Evolutionary conservation across 2,797 vertebrate species (phyloP).

Genomic region (Scyliorhinus canicula): DNA sequence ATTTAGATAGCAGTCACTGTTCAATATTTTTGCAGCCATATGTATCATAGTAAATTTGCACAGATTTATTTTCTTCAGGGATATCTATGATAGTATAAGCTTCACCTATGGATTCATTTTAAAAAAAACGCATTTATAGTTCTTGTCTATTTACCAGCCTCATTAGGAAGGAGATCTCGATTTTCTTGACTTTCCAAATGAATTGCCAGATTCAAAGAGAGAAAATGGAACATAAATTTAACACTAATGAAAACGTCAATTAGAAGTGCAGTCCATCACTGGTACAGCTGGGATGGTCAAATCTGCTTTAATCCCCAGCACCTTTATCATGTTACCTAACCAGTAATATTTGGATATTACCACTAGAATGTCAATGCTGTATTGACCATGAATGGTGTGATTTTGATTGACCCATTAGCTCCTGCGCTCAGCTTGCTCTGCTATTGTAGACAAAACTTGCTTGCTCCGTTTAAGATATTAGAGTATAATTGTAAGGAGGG

Average conservation of each 20-base stretch:
- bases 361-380: constrained; percentile 27
- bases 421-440: neutral
- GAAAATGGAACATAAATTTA: constrained; percentile 89
- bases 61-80: neutral
- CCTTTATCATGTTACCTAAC: constrained; percentile 51
- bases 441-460: neutral
- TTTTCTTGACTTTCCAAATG: constrained; percentile 55
- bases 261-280: constrained; percentile 71
- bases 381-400: neutral
- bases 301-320: constrained; percentile 52
- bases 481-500: constrained; percentile 15
- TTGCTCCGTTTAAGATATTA: neutral
- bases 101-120: neutral
- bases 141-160: constrained; percentile 18
- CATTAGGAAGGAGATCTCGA: constrained; percentile 21
- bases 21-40: constrained; percentile 5
- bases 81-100: neutral
- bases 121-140: constrained; percentile 15
- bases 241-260: constrained; percentile 92
- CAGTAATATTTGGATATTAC: constrained; percentile 36
- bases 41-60: neutral
- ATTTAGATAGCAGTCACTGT: neutral
- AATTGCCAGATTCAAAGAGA: constrained; percentile 82
- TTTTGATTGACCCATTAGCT: constrained; percentile 29
- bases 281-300: constrained; percentile 63